Base-by-base conservation (phyloP, 2,113 vertebrate genomes). In the Felis chaus region DNA sequence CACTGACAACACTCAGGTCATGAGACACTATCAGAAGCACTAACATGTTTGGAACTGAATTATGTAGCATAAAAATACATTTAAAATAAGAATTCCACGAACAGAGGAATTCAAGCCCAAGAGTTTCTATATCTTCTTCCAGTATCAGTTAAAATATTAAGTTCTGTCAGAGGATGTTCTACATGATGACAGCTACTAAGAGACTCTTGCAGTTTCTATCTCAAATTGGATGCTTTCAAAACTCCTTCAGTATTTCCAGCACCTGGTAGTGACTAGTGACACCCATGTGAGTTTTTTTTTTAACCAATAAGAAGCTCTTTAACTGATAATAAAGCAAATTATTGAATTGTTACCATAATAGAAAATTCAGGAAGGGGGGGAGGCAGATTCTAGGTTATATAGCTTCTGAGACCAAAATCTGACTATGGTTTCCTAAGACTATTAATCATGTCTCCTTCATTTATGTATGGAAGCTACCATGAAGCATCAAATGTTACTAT, bases 111-210 rank as follows among this genome's bases (percentile, higher is more conserved):
- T 97, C 76, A 87, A 98, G 63, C 84, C 95, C 89, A 63, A 97
- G 78, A 63, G 97, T 97, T 94, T 98, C 91, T 96, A 81, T 92
- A 86, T 97, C 50, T 98, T 83, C 79, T 94, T 97, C 79, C 94
- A 95, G 48, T 92, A 98, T 97, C 84, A 98, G 63, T 97, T 98
- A 98, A 85, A 97, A 97, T 94, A 98, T 89, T 91, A 98, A 98
- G 90, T 41, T 95, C 65, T 19, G 82, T 93, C 78, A 91, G 69
- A 71, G 89, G 94, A 98, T 98, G 97, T 97, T 98, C 98, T 97
- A 89, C 97, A 96, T 98, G 95, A 98, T 98, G 98, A 98, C 97
- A 97, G 98, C 98, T 98, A 98, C 98, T 98, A 98, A 98, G 97
- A 98, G 96, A 98, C 97, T 98, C 63, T 97, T 98, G 94, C 91